Conservation (phyloP, 2,888 invertebrate species). For the Watsonalla cultraria region DNA sequence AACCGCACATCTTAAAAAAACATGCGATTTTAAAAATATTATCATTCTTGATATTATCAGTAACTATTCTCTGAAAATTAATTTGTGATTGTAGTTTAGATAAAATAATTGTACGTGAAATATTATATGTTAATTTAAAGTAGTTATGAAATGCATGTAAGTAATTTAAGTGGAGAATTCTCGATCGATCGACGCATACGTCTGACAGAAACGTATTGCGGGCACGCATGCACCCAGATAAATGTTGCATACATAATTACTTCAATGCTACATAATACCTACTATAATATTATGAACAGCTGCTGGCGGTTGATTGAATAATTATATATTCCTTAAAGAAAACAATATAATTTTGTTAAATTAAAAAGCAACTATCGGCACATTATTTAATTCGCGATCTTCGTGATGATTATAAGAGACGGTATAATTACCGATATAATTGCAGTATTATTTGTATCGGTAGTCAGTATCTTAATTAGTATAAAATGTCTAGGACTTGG, state of each 20-base stretch:
- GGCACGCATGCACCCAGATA: conserved; percentile 31
- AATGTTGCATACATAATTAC: conserved; percentile 47
- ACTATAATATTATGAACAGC: conserved; percentile 26
- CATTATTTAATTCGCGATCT: not conserved
- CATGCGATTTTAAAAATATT: too few species aligned
- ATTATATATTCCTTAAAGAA: conserved; percentile 28
- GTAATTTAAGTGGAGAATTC: conserved; percentile 49
- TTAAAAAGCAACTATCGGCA: conserved; percentile 30
- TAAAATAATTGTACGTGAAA: conserved; percentile 64
- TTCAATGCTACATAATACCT: conserved; percentile 21
- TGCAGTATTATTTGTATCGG: not conserved
- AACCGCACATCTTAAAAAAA: too few species aligned
- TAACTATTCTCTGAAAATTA: conserved; percentile 16
- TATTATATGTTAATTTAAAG: conserved; percentile 59
- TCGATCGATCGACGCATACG: conserved; percentile 26
- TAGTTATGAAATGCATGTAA: conserved; percentile 58
- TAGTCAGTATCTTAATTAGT: too few species aligned
- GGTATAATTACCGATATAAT: not conserved
- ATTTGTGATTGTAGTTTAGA: conserved; percentile 45
- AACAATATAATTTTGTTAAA: conserved; percentile 34
- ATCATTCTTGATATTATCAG: too few species aligned
- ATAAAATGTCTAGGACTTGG: too few species aligned
- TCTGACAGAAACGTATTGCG: conserved; percentile 16
- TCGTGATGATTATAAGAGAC: not conserved
- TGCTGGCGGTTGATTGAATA: conserved; percentile 40